Percentiles rank a stretch among this genome's conserved stretches.
Conservation (phyloP, 2,113 vertebrate species). For the Scortum barcoo region DNA sequence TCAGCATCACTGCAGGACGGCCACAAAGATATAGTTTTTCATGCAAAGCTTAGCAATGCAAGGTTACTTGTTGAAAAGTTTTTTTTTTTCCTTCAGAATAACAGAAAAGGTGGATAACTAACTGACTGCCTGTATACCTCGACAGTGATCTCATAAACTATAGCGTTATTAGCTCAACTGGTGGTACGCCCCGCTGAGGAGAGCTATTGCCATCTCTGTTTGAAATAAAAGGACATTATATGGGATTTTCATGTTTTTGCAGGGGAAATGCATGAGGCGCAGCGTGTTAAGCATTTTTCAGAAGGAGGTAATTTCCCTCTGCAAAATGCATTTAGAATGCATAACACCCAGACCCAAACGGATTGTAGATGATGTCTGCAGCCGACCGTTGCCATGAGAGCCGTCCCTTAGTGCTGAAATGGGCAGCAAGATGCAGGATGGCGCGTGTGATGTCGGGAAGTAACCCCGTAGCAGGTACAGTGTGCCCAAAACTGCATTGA, state of each 20-base stretch:
- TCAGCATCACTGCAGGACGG: conserved; percentile 41
- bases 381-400: conserved; percentile 39
- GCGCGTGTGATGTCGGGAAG: conserved; percentile 46
- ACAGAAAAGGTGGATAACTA: neutral
- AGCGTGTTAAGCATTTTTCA: conserved; percentile 29
- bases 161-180: neutral
- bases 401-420: conserved; percentile 53
- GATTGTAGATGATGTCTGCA: conserved; percentile 65
- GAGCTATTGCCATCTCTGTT: neutral
- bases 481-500: conserved; percentile 48
- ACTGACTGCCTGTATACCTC: neutral
- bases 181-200: neutral
- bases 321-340: conserved; percentile 50
- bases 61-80: conserved; percentile 1
- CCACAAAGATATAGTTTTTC: conserved; percentile 23
- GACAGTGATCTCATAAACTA: neutral
- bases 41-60: conserved; percentile 32
- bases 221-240: conserved; percentile 30
- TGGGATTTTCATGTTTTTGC: conserved; percentile 36
- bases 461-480: conserved; percentile 51
- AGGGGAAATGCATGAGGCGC: conserved; percentile 7
- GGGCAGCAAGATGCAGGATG: conserved; percentile 39
- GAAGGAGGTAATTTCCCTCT: conserved; percentile 36
- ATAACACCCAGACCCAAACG: conserved; percentile 41
- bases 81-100: neutral